Conservation (phyloP, 1,140 invertebrate genomes). For the Halictus rubicundus region DNA sequence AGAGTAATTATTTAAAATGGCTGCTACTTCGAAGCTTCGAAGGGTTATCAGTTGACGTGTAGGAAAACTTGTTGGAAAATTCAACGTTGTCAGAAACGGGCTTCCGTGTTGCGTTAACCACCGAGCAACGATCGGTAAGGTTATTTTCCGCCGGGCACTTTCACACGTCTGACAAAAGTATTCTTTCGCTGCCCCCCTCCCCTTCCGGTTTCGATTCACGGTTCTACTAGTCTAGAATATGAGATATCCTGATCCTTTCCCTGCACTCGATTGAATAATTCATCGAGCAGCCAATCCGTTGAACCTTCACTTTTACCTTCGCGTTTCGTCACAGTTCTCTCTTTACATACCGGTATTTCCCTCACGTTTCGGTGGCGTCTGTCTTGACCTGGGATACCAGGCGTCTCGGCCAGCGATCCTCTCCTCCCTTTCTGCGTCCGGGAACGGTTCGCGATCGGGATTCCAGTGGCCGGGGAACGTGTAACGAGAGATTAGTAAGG, state of each 20-base stretch:
- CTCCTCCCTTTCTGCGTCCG: not conserved
- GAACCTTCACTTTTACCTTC: constrained; percentile 43
- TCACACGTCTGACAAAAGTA: not conserved
- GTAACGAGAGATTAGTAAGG: constrained; percentile 66
- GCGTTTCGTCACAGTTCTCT: constrained; percentile 22
- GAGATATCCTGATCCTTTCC: not conserved
- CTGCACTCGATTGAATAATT: constrained; percentile 31
- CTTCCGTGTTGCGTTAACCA: no score
- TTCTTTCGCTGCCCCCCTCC: not conserved
- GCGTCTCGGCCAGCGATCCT: constrained; percentile 36
- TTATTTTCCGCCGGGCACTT: not conserved
- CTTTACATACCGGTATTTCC: constrained; percentile 18
- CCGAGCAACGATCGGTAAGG: no score
- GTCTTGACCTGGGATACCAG: constrained; percentile 55
- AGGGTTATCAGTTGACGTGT: no score
- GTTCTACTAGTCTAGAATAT: not conserved
- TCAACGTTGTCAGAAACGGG: no score
- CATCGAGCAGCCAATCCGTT: constrained; percentile 1
- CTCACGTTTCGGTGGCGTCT: constrained; percentile 36
- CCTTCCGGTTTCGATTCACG: not conserved
- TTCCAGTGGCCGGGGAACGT: constrained; percentile 57
- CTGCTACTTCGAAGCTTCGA: no score
- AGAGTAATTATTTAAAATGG: no score
- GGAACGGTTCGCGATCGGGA: constrained; percentile 24
- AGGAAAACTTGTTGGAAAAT: no score